These are phyloP conservation scores for Choristoneura fumiferana DNA, from an alignment of 1,140 invertebrate species.

Conservation along the genomic window DNA sequence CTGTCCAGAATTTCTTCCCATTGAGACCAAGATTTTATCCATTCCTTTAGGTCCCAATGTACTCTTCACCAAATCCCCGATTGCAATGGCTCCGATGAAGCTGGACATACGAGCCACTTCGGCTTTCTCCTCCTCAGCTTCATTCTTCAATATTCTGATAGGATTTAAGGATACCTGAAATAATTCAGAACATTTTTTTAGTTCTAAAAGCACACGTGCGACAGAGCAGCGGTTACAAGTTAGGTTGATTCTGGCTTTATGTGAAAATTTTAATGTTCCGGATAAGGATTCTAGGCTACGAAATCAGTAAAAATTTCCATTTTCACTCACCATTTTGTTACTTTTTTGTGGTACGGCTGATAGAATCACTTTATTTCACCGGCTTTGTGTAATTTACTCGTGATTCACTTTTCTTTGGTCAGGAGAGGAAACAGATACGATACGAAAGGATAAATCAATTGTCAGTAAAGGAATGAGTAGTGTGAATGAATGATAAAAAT, in stretches of 20 bases:
- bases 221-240: constrained; percentile 29
- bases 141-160: constrained; percentile 94
- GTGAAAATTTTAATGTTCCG: neutral
- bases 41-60: constrained; percentile 99
- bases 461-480: too few species aligned
- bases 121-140: constrained; percentile 98
- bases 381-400: constrained; percentile 11
- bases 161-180: constrained; percentile 93
- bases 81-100: constrained; percentile 98
- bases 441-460: too few species aligned
- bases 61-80: constrained; percentile 98
- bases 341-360: constrained; percentile 5
- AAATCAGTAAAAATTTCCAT: constrained; percentile 1
- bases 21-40: constrained; percentile 98
- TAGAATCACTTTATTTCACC: constrained; percentile 2
- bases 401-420: neutral
- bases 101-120: constrained; percentile 97
- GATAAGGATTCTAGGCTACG: neutral
- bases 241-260: constrained; percentile 3
- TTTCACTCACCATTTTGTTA: constrained; percentile 42
- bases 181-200: constrained; percentile 26
- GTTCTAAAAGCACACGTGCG: constrained; percentile 52
- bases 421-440: too few species aligned
- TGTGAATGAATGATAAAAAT: too few species aligned
- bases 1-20: constrained; percentile 87